These are phyloP conservation scores for Spondyliosoma cantharus DNA, from an alignment of 2,797 vertebrate genomes.

Conservation along the genomic window DNA sequence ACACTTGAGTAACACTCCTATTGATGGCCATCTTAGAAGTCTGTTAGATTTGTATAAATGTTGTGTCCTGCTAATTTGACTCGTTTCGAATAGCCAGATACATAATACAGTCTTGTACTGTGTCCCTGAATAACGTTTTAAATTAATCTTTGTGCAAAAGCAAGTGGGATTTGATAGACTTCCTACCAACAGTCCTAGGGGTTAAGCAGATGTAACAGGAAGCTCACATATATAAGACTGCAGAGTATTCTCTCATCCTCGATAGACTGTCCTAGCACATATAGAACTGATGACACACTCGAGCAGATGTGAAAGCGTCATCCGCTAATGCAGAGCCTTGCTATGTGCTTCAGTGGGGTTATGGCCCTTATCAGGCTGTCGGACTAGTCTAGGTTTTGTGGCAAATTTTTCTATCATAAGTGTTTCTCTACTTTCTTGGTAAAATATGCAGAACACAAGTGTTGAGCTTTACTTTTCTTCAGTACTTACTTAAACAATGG, in stretches of 20 bases:
- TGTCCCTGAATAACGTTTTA: neutral
- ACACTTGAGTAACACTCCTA: neutral
- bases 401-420: neutral
- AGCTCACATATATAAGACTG: conserved; percentile 18
- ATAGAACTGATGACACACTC: conserved; percentile 29
- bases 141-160: neutral
- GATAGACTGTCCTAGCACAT: neutral
- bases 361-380: conserved; percentile 4
- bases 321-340: conserved; percentile 38
- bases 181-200: neutral
- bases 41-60: neutral
- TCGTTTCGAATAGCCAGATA: neutral
- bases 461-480: conserved; percentile 5
- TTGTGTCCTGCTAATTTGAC: neutral
- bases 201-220: conserved; percentile 38
- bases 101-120: neutral
- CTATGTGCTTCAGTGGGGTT: conserved; percentile 9
- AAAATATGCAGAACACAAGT: conserved; percentile 10
- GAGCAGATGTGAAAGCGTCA: conserved; percentile 40
- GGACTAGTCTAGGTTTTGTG: neutral
- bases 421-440: neutral
- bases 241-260: conserved; percentile 2
- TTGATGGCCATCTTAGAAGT: neutral
- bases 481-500: neutral
- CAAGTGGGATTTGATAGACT: conserved; percentile 11